Conservation (phyloP, 1,140 invertebrate genomes). For the Drosophila jambulina region DNA sequence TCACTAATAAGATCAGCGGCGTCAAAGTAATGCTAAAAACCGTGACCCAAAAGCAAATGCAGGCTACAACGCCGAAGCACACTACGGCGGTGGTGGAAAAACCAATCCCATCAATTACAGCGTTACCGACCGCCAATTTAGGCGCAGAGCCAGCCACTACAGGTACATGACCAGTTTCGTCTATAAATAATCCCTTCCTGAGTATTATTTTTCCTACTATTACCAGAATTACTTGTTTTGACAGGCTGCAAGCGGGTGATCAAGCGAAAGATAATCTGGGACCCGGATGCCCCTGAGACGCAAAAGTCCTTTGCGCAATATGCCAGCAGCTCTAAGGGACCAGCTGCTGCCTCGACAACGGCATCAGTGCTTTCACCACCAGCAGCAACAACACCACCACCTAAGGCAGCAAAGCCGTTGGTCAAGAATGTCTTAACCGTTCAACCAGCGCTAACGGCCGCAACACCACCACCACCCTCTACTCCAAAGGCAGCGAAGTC, state of each 20-base stretch:
- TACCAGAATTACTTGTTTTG: neutral
- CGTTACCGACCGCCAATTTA: neutral
- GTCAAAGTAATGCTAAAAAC: conserved; percentile 55
- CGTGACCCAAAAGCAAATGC: conserved; percentile 21
- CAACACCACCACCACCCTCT: neutral
- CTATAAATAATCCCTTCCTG: no score
- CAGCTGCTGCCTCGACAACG: conserved; percentile 3
- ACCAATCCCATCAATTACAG: conserved; percentile 4
- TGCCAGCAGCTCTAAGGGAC: conserved; percentile 44
- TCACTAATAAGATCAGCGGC: conserved; percentile 20
- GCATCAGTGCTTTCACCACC: neutral
- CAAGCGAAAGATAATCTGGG: conserved; percentile 89
- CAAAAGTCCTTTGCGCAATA: conserved; percentile 82
- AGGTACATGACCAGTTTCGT: conserved; percentile 22
- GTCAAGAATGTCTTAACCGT: neutral
- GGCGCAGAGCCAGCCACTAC: conserved; percentile 19
- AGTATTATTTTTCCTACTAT: neutral
- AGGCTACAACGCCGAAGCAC: neutral
- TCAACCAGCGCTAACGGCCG: neutral
- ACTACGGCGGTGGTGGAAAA: conserved; percentile 5
- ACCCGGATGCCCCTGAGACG: conserved; percentile 88
- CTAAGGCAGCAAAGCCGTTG: conserved; percentile 9
- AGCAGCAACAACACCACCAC: neutral
- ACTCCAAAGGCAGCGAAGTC: conserved; percentile 7
- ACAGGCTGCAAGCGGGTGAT: conserved; percentile 86